Evolutionary conservation across 37 sponge, comb jelly and placozoan species (phyloP), one percentile per base, ranked within the genome.

Genomic region (Geodia barretti): DNA sequence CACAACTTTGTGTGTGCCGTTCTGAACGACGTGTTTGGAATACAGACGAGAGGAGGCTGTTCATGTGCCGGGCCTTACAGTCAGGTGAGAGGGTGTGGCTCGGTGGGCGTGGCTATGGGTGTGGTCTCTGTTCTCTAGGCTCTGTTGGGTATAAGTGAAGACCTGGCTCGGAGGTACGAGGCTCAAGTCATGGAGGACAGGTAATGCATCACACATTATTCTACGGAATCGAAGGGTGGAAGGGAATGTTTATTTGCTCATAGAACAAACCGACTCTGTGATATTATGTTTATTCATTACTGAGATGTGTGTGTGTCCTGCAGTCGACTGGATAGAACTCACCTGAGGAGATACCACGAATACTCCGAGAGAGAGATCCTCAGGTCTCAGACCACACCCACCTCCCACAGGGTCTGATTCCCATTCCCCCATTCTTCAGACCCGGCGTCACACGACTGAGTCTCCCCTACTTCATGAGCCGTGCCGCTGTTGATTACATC

Each of bases 21-120:
- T 4, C 85, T 96, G 41, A 92, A 92, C 62, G 94, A 96, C 47
- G 73, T 96, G 75, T 96, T 93, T 82, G 97, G 97, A 0, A 88
- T 96, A 39, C 97, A 96, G 40, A 72, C 90, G 35, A 74, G 97
- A 38, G 97, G 97, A 14, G 97, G 97, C 8, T 96, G 97, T 58
- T 82, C 89, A 14, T 96, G 97, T 88, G 94, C 97, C 35, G 97
- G 97, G 36, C 95, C 95, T 33, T 94, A 94, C 83, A 91, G 88
- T 11, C 91, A 91, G 89, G 95, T 94, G 41, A 37, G 58, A 26
- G 34, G 35, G 39, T 26, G 29, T 64, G 29, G 65, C 29, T 26
- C 8, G 29, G 8, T 14, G 65, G 29, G 5, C 5, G 11, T 5
- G 39, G 14, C 7, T 71, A 71, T 31, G 3, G 39, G 14, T 11